These are phyloP conservation scores for Agelastica alni DNA, from an alignment of 2,888 invertebrate genomes.

Conservation along the genomic window DNA sequence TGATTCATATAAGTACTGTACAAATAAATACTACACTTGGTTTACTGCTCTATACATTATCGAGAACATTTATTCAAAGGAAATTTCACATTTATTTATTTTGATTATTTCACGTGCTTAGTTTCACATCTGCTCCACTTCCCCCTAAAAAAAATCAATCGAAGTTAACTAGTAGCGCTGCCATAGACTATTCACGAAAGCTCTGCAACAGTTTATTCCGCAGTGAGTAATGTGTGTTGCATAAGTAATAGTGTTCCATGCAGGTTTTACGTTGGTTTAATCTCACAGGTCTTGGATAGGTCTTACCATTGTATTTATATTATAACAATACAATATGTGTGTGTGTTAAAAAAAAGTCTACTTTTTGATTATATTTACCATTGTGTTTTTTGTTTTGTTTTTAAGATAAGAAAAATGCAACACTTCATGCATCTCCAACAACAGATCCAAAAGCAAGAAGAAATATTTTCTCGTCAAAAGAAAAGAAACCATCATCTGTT, in stretches of 20 bases:
- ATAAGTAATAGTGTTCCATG: background rate
- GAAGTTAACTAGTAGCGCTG: background rate
- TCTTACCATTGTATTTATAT: too few relatives aligned
- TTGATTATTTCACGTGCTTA: too few relatives aligned
- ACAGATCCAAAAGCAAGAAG: slow-evolving; percentile 44
- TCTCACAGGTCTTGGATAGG: background rate
- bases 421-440: slow-evolving; percentile 34
- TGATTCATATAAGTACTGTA: too few relatives aligned
- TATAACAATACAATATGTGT: too few relatives aligned
- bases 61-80: too few relatives aligned
- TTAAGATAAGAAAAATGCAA: slow-evolving; percentile 47
- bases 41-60: too few relatives aligned
- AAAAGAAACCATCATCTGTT: slow-evolving; percentile 43
- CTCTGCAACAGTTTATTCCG: slow-evolving; percentile 6
- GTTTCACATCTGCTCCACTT: background rate
- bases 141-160: background rate
- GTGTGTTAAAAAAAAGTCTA: too few relatives aligned
- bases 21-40: too few relatives aligned
- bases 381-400: slow-evolving; percentile 30
- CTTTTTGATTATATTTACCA: background rate
- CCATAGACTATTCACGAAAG: background rate
- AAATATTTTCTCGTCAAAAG: slow-evolving; percentile 44
- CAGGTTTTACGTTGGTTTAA: background rate
- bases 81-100: too few relatives aligned
- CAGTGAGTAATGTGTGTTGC: slow-evolving; percentile 3